Percentiles rank a stretch among this genome's conserved stretches.
Evolutionary conservation across 2,113 vertebrate genomes (phyloP).

Genomic region (Aepyceros melampus): DNA sequence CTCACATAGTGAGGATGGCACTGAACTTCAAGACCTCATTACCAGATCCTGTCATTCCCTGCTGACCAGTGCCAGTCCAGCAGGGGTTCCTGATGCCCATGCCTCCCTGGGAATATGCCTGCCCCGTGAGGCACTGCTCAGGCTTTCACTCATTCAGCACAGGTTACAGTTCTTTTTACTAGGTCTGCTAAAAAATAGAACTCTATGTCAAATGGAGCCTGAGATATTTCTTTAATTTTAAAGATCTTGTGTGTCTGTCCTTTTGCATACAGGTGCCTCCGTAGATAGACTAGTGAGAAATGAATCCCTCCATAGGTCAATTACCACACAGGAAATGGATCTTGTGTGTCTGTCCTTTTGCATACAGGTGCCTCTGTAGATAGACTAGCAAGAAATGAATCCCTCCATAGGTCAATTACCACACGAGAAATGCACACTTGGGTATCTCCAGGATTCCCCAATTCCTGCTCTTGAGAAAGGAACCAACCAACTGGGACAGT

Average conservation of each 20-base stretch:
- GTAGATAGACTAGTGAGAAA: too few species aligned
- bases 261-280: too few species aligned
- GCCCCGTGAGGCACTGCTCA: fast-evolving
- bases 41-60: background rate
- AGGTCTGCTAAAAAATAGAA: background rate
- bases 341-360: background rate
- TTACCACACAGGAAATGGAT: background rate
- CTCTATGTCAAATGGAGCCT: background rate
- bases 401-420: background rate
- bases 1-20: background rate
- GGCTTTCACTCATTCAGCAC: background rate
- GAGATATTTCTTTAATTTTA: background rate
- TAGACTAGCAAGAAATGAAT: background rate
- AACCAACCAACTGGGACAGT: background rate
- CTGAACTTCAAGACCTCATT: background rate
- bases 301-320: background rate
- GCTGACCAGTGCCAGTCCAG: background rate
- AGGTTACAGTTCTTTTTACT: background rate
- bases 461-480: background rate
- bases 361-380: too few species aligned
- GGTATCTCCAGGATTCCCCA: background rate
- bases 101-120: background rate
- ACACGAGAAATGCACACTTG: background rate
- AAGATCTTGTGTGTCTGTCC: too few species aligned
- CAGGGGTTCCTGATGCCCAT: background rate